Evolutionary conservation across 2,888 invertebrate genomes (phyloP).

Genomic region (Ennomos erosarius): DNA sequence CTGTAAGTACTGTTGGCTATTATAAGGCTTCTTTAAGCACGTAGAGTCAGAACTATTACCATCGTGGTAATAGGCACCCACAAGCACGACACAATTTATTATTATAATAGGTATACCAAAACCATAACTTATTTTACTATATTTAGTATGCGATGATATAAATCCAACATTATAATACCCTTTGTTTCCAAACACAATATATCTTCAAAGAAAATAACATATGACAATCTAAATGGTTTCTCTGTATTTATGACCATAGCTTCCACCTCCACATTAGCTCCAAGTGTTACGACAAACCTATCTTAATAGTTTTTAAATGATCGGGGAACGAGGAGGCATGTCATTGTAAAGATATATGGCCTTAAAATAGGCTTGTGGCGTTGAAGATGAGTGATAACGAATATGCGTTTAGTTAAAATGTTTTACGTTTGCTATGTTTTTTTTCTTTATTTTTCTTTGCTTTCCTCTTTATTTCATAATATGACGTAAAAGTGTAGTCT

Average conservation of each 20-base stretch:
- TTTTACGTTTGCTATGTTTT: background rate
- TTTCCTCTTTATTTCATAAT: slow-evolving; percentile 1
- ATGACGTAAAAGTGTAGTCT: too few species aligned
- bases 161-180: background rate
- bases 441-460: slow-evolving; percentile 9
- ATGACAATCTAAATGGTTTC: slow-evolving; percentile 25
- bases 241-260: slow-evolving; percentile 28
- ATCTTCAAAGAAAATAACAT: slow-evolving; percentile 17
- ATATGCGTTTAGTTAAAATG: too few species aligned
- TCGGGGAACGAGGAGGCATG: slow-evolving; percentile 21
- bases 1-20: too few species aligned
- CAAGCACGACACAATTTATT: too few species aligned
- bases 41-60: too few species aligned
- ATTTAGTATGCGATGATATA: too few species aligned
- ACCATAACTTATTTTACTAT: too few species aligned
- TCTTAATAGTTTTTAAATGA: slow-evolving; percentile 35
- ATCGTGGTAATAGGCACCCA: too few species aligned
- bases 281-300: slow-evolving; percentile 4
- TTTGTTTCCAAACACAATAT: slow-evolving; percentile 15
- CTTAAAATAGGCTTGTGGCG: slow-evolving; percentile 27
- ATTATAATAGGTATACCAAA: too few species aligned
- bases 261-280: slow-evolving; percentile 21
- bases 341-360: slow-evolving; percentile 29
- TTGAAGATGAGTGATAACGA: slow-evolving; percentile 16
- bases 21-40: too few species aligned